Evolutionary conservation across 2,113 vertebrate genomes (phyloP).

Genomic region (Saguinus midas): DNA sequence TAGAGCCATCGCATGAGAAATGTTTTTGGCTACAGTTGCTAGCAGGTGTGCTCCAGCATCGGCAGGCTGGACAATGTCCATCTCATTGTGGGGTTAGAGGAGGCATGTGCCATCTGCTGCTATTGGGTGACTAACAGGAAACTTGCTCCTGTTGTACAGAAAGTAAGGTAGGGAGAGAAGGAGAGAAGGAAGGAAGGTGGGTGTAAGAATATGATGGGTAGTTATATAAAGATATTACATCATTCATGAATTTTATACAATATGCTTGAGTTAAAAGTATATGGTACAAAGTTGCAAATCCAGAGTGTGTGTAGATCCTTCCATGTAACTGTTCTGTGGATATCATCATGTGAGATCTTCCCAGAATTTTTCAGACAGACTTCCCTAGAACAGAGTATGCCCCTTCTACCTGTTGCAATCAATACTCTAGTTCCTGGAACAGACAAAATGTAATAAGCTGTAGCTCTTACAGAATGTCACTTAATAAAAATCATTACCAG

Average conservation of each 20-base stretch:
- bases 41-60: accelerated
- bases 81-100: accelerated
- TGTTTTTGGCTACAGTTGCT: accelerated
- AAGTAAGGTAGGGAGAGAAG: background rate
- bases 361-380: background rate
- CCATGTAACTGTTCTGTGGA: background rate
- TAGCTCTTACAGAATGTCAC: accelerated
- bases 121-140: background rate
- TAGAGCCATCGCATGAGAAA: background rate
- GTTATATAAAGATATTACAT: background rate
- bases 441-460: accelerated
- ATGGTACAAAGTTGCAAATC: background rate
- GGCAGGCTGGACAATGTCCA: too few relatives aligned
- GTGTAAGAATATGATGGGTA: background rate
- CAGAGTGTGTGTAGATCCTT: accelerated
- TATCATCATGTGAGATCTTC: background rate
- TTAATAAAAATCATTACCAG: accelerated
- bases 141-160: too few relatives aligned
- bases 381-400: accelerated
- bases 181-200: background rate
- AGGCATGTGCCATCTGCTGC: background rate
- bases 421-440: accelerated
- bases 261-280: accelerated
- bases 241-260: too few relatives aligned
- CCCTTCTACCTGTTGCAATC: accelerated